Evolutionary conservation across 1,140 invertebrate species (phyloP), one percentile per base, ranked within the genome.

Genomic region (Aplysia californica): DNA sequence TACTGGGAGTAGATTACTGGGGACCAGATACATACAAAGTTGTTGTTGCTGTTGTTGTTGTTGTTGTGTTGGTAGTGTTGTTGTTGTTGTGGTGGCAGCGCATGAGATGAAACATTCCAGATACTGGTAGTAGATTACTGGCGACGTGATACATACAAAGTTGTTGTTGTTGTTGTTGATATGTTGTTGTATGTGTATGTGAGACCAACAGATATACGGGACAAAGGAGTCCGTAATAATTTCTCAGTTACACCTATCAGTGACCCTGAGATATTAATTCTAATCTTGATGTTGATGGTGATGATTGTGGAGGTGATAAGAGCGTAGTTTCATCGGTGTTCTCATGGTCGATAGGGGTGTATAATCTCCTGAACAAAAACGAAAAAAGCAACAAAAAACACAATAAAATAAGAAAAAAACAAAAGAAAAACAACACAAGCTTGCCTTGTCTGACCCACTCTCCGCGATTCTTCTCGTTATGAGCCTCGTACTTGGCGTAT

Each of bases 401-500:
- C n/a, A n/a, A n/a, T n/a, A n/a, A n/a, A n/a, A n/a, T n/a, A n/a
- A n/a, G n/a, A n/a, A n/a, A n/a, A n/a, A n/a, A n/a, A n/a, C n/a
- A n/a, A n/a, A n/a, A n/a, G n/a, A n/a, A n/a, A n/a, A n/a, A n/a
- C n/a, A n/a, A n/a, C n/a, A n/a, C n/a, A n/a, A n/a, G n/a, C 82
- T 71, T 73, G 89, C 89, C 87, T 85, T 88, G 85, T 80, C 87
- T 79, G 0, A 89, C 85, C 89, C 89, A 90, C 55, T 89, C 87
- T 55, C 82, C 82, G 56, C 87, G 85, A 38, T 71, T 78, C 18
- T 77, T 76, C 39, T 79, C 80, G 44, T 50, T 66, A 64, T 87
- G 85, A n/a, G 80, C 85, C 38, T 85, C 79, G 67, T 89, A 86
- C 61, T 82, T 85, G 6, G 82, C 81, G 75, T 84, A 89, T 0